phyloP scores from a whole-genome alignment of 1,140 invertebrate genomes.

The Tetragnatha versicolor region DNA sequence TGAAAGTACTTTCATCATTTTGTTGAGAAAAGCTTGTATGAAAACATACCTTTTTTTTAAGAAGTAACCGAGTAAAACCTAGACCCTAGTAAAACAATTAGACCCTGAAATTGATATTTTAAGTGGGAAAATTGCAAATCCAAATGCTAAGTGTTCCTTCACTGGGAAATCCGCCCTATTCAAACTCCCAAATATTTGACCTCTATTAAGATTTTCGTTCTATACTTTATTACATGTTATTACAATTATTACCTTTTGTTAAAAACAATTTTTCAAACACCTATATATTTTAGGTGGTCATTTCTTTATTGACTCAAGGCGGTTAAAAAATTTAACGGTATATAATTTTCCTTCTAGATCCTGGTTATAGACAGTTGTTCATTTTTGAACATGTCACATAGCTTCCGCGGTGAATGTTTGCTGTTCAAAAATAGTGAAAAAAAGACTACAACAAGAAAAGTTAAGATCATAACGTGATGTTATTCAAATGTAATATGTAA shows the following conservation, averaged over 20 bases:
- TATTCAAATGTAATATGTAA: not conserved
- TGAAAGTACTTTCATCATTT: too few species aligned
- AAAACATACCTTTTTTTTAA: too few species aligned
- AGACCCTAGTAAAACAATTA: too few species aligned
- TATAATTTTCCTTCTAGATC: conserved; percentile 22
- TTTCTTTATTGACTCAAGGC: not conserved
- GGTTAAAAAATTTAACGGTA: not conserved
- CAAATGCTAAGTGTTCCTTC: too few species aligned
- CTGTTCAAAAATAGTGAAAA: conserved; percentile 71
- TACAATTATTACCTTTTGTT: not conserved
- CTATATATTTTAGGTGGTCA: not conserved
- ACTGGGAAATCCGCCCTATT: not conserved
- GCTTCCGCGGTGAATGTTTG: conserved; percentile 69
- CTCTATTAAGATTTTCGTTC: not conserved
- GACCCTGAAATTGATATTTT: too few species aligned
- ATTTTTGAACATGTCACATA: conserved; percentile 70
- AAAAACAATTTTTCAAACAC: not conserved
- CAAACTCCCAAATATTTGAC: too few species aligned
- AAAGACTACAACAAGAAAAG: conserved; percentile 69
- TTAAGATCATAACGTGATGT: conserved; percentile 58
- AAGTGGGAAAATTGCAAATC: too few species aligned
- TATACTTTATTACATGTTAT: not conserved
- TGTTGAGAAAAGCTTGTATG: too few species aligned
- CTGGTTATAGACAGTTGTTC: conserved; percentile 61
- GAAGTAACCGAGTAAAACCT: too few species aligned